Evolutionary conservation across 2,113 vertebrate genomes (phyloP), one percentile per base, ranked within the genome.

Genomic region (Pagrus major): DNA sequence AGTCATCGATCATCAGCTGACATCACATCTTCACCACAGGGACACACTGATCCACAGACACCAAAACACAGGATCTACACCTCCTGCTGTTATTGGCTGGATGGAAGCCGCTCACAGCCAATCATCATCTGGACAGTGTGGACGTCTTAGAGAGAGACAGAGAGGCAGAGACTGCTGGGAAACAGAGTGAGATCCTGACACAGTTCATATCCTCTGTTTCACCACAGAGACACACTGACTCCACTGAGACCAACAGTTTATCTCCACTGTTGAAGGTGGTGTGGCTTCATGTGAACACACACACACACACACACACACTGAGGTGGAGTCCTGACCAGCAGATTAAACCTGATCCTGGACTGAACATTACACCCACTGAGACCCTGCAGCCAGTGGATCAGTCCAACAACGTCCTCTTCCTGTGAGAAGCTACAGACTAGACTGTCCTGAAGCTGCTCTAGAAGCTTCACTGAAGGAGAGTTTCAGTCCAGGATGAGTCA

Each of bases 401-500:
- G 46, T 66, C 64, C 64, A 47, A 33, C 44, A 31, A 33, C 5
- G 21, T 47, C 63, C 44, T 47, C 42, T 21, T n/a, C 42, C 42
- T 47, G 27, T 68, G 42, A 66, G 4, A 21, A 33, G 33, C 44
- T 9, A 51, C 27, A 49, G 27, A 65, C 61, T 3, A 7, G 9
- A 52, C 39, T 42, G 54, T 33, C 54, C 54, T 58, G 33, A 69
- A 4, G 66, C 15, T 68, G 49, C 47, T 69, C 65, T 23, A 49
- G 14, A 54, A 71, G 54, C 31, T 63, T 73, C 71, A 61, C 71
- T 60, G 55, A 49, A 58, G 54, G 29, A 60, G 20, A 7, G 14
- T 63, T 21, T 74, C 16, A 63, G 23, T 39, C 37, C 37, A 39
- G 37, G 37, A 39, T 39, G 2, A 39, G 37, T 39, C 37, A 39